A percentile compares a stretch with the other conserved stretches of the same genome.
These are phyloP conservation scores for Pluvialis apricaria DNA, from an alignment of 2,113 vertebrate genomes.

Conservation along the genomic window DNA sequence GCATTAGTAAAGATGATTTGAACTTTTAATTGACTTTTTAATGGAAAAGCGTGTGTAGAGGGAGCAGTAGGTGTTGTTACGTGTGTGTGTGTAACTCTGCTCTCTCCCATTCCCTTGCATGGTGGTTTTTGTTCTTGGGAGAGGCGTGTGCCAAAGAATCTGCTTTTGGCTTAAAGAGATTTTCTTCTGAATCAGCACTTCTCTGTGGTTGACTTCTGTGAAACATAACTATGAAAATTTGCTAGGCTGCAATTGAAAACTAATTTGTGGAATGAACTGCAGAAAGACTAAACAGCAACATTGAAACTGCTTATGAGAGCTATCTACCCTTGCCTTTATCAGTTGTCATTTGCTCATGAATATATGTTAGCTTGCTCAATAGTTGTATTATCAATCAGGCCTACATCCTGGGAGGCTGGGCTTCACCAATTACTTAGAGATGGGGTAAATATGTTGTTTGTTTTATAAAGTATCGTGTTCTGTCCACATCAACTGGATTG, in stretches of 20 bases:
- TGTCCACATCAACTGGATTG: not conserved
- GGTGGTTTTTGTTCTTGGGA: not conserved
- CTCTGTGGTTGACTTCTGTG: not conserved
- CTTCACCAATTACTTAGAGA: not conserved
- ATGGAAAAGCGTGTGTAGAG: not conserved
- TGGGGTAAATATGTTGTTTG: rapidly evolving
- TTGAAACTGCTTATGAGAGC: not conserved
- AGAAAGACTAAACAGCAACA: not conserved
- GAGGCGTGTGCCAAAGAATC: not conserved
- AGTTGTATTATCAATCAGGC: not conserved
- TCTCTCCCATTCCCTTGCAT: not conserved
- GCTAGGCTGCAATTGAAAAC: not conserved
- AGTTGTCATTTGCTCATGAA: not conserved
- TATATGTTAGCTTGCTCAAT: not conserved
- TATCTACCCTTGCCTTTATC: not conserved
- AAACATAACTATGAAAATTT: not conserved
- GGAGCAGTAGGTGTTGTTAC: not conserved
- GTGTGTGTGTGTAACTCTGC: not conserved
- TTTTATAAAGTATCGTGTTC: not conserved
- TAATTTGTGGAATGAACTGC: not conserved
- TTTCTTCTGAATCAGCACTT: not conserved
- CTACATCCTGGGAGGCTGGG: not conserved
- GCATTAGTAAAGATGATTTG: not conserved
- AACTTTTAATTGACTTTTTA: not conserved
- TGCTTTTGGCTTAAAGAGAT: not conserved